Evolutionary conservation across 2,113 vertebrate species (phyloP).

Genomic region (Thymallus thymallus): DNA sequence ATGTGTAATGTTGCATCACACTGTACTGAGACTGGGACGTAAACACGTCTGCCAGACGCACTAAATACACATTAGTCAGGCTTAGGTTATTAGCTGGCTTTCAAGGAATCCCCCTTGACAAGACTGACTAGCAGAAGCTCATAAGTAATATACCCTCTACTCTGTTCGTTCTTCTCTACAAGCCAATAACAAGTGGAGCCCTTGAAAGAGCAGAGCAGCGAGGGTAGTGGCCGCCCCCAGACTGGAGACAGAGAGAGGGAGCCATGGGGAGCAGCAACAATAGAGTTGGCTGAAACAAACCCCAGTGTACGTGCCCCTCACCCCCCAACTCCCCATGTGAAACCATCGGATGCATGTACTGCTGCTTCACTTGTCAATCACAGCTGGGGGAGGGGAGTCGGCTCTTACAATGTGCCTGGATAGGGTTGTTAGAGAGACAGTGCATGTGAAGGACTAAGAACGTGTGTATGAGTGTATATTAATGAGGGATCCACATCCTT

Average conservation of each 20-base stretch:
- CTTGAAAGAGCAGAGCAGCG: neutral
- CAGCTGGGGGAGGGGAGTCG: conserved; percentile 63
- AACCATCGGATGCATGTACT: conserved; percentile 76
- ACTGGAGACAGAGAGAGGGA: conserved; percentile 73
- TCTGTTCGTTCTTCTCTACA: conserved; percentile 24
- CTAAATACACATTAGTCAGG: conserved; percentile 7
- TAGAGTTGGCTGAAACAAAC: conserved; percentile 67
- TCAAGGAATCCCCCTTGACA: conserved; percentile 4
- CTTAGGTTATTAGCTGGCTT: conserved; percentile 1
- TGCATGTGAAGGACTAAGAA: conserved; percentile 30
- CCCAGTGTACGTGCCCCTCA: conserved; percentile 55
- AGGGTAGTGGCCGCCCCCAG: conserved; percentile 35
- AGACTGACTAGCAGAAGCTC: conserved; percentile 22
- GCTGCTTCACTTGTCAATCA: conserved; percentile 74
- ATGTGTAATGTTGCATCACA: conserved; percentile 13
- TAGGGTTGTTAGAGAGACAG: conserved; percentile 22
- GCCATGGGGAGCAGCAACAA: conserved; percentile 75
- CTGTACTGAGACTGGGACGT: neutral
- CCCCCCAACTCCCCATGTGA: conserved; percentile 62
- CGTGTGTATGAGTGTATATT: neutral
- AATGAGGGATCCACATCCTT: conserved; percentile 44
- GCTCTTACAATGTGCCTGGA: conserved; percentile 41
- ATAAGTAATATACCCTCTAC: conserved; percentile 7
- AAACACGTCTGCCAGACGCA: neutral
- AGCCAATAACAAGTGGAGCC: conserved; percentile 20